Evolutionary conservation across 2,888 invertebrate genomes (phyloP).

Genomic region (Adela reaumurella): DNA sequence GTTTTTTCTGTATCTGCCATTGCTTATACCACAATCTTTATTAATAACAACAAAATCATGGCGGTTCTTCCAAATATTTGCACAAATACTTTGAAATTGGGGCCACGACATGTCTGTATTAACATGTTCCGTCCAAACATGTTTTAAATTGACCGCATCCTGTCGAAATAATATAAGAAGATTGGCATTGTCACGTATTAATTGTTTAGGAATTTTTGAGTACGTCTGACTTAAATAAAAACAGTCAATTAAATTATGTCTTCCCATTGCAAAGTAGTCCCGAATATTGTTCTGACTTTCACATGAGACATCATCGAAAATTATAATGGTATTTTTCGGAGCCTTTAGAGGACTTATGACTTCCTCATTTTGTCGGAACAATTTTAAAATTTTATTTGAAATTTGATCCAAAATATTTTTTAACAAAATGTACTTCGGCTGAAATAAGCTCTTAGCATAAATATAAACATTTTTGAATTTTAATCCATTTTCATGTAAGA

Average conservation of each 20-base stretch:
- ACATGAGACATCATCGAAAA: slow-evolving; percentile 18
- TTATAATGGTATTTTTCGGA: slow-evolving; percentile 12
- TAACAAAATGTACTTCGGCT: slow-evolving; percentile 11
- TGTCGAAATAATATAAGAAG: slow-evolving; percentile 17
- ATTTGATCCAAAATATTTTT: slow-evolving; percentile 8
- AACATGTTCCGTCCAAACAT: slow-evolving; percentile 16
- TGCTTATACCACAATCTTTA: slow-evolving; percentile 13
- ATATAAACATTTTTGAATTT: slow-evolving; percentile 4
- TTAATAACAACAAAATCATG: slow-evolving; percentile 12
- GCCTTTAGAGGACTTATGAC: slow-evolving; percentile 9
- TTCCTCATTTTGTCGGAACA: slow-evolving; percentile 5
- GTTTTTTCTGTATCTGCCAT: slow-evolving; percentile 12
- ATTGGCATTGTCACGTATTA: slow-evolving; percentile 16
- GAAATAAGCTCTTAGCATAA: slow-evolving; percentile 11
- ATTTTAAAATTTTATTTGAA: slow-evolving; percentile 1
- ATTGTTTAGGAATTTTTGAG: slow-evolving; percentile 17
- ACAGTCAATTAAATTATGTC: slow-evolving; percentile 12
- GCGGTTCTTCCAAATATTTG: slow-evolving; percentile 8
- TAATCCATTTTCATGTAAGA: slow-evolving; percentile 11
- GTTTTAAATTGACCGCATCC: slow-evolving; percentile 16
- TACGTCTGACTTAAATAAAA: slow-evolving; percentile 19
- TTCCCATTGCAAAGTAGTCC: slow-evolving; percentile 12
- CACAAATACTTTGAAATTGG: slow-evolving; percentile 13
- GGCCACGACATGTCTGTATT: slow-evolving; percentile 14
- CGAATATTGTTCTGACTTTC: slow-evolving; percentile 9